These are phyloP conservation scores for Phoenicopterus ruber DNA, from an alignment of 2,113 vertebrate genomes.

Conservation along the genomic window DNA sequence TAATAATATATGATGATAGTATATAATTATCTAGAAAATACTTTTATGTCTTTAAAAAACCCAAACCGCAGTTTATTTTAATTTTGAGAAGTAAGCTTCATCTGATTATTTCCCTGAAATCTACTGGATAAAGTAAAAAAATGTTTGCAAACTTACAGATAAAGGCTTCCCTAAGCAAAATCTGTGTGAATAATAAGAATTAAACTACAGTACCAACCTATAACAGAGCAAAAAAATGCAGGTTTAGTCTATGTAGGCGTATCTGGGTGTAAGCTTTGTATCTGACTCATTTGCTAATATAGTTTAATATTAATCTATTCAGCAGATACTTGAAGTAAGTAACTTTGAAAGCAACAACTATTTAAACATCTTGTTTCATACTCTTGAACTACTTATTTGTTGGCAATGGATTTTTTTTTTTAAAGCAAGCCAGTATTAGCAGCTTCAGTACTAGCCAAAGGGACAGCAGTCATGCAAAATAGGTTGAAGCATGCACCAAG, in stretches of 20 bases:
- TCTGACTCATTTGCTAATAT: neutral
- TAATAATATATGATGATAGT: neutral
- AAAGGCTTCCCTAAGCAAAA: neutral
- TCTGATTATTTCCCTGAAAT: neutral
- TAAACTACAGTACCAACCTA: neutral
- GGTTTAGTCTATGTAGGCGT: neutral
- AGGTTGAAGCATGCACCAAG: neutral
- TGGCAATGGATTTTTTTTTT: neutral
- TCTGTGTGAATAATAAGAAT: neutral
- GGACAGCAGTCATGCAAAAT: neutral
- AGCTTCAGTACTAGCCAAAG: neutral
- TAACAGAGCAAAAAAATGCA: neutral
- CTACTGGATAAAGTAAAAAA: neutral
- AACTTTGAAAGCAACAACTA: neutral
- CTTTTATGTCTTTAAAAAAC: neutral
- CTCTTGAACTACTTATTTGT: neutral
- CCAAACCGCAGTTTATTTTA: neutral
- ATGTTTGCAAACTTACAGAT: neutral
- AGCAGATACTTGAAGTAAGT: neutral
- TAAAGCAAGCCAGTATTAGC: neutral
- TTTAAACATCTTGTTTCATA: neutral
- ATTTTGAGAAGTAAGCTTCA: neutral
- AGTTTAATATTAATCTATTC: neutral
- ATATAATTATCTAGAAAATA: neutral
- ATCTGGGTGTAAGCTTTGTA: neutral